Evolutionary conservation across 2,113 vertebrate genomes (phyloP).

Genomic region (Fukomys damarensis): DNA sequence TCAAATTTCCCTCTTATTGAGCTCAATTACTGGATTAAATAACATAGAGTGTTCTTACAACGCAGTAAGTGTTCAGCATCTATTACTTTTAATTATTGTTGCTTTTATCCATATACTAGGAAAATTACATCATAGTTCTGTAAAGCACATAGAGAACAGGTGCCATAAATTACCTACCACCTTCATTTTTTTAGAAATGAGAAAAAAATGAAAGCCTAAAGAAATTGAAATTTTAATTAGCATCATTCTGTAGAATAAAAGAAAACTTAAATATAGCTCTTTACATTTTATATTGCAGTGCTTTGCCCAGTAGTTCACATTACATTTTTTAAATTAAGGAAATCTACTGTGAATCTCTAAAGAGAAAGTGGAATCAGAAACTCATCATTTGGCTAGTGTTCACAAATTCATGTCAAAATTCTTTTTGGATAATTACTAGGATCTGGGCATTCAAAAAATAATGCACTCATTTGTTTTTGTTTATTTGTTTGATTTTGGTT

Average conservation of each 20-base stretch:
- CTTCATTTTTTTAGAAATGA: not conserved
- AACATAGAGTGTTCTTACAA: conserved; percentile 1
- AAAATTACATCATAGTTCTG: not conserved
- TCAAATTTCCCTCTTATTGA: conserved; percentile 24
- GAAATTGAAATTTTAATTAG: not conserved
- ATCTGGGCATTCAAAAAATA: not conserved
- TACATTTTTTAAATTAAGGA: not conserved
- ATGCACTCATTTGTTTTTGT: not conserved
- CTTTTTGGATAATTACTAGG: not conserved
- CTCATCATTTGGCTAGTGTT: not conserved
- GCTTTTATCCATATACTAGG: conserved; percentile 28
- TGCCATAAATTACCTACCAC: not conserved
- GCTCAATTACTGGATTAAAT: not conserved
- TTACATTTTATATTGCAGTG: not conserved
- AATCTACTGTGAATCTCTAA: not conserved
- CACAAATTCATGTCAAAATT: not conserved
- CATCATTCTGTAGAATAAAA: conserved; percentile 14
- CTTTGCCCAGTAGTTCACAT: not conserved
- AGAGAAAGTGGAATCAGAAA: not conserved
- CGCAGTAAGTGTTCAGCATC: not conserved
- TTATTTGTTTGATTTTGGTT: not conserved
- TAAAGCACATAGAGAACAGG: not conserved
- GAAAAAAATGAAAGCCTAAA: not conserved
- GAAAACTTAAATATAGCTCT: conserved; percentile 36
- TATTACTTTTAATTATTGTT: not conserved